Conservation (phyloP, 2,113 vertebrate genomes). For the Ploceus nigricollis region DNA sequence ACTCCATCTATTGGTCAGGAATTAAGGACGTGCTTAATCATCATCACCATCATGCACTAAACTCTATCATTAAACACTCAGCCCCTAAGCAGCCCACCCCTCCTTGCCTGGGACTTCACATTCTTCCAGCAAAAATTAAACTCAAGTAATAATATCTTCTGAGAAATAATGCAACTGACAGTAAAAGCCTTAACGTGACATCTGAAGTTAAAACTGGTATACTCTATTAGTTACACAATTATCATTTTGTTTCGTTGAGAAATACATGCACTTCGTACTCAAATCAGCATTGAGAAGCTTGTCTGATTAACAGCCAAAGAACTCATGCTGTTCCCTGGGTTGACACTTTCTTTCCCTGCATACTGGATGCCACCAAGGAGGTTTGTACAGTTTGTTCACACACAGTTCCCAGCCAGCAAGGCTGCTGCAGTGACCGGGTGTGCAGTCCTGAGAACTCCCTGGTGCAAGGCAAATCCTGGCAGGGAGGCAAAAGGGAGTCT, state of each 20-base stretch:
- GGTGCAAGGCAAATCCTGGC: background rate
- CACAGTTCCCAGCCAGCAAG: background rate
- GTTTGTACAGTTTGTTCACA: background rate
- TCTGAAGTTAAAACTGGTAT: background rate
- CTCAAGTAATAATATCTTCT: background rate
- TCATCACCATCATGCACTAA: background rate
- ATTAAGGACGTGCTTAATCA: background rate
- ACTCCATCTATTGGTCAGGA: slow-evolving; percentile 44
- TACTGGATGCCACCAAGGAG: background rate
- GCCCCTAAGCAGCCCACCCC: background rate
- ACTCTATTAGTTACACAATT: background rate
- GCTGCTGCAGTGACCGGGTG: rapidly evolving
- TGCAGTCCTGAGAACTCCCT: background rate
- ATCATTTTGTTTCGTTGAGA: background rate
- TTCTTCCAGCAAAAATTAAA: background rate
- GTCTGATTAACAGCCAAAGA: rapidly evolving
- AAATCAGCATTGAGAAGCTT: background rate
- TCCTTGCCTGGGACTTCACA: background rate
- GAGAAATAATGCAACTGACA: background rate
- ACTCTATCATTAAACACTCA: background rate
- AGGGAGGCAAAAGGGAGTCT: background rate
- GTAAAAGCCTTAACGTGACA: background rate
- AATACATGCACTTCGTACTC: background rate
- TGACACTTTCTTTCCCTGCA: background rate
- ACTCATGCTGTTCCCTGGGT: rapidly evolving